Base-by-base conservation (phyloP, 2,888 invertebrate species). In the Cyaniris semiargus region DNA sequence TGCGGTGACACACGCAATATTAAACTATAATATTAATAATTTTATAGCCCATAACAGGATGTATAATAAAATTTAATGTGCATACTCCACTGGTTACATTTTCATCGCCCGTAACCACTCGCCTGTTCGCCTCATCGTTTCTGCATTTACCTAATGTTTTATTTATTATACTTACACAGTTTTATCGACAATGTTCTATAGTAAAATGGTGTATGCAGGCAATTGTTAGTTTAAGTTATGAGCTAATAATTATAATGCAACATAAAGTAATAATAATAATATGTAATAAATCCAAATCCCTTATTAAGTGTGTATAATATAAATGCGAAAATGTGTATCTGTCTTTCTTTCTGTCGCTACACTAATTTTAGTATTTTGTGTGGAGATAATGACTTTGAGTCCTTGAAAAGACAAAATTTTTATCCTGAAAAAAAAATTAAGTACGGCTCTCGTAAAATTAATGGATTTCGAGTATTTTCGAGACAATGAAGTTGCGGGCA, bases 21-120 rank as follows among this genome's bases (percentile, higher is more conserved):
- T 27, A 66, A 60, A 66, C 66, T 66, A n/a, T n/a, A 66, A 31
- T 66, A 66, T 66, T 66, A 66, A 27, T 66, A 66, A 60, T 66
- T 66, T 66, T 66, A 66, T 18, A 18, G 27, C 31, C 27, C 66
- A 66, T 66, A 23, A 60, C 60, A 15, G 27, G 13, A 2, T 15
- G 27, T 31, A 15, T 66, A 66, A 27, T 23, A 27, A 66, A 31
- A 66, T 66, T 18, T 31, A 6, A 31, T 31, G 27, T 1, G 23
- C 3, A 23, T 23, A 60, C 60, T 66, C 27, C 66, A 66, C 66
- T 27, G 27, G 27, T 66, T 66, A 66, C 66, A 66, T 31, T 66
- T 66, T 66, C 66, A 66, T 31, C 66, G 66, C 1, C 27, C 18
- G 15, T 66, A 10, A 27, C 3, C 58, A 58, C n/a, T 58, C 21